These are phyloP conservation scores for Leptodactylus fallax DNA, from an alignment of 2,797 vertebrate genomes.

Conservation along the genomic window DNA sequence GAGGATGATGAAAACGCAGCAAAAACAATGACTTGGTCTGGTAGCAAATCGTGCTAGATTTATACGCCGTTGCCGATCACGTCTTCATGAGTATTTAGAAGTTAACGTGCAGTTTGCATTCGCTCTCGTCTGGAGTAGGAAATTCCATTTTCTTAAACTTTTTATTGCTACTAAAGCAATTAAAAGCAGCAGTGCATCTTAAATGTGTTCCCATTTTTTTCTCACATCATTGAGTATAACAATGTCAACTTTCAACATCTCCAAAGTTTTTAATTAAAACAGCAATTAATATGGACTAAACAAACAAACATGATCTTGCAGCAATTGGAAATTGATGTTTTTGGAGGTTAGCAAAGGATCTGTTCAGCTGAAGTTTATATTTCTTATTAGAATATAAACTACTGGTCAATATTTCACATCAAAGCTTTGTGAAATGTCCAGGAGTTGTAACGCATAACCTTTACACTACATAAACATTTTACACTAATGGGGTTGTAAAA, in stretches of 20 bases:
- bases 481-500: not conserved
- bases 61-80: not conserved
- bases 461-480: not conserved
- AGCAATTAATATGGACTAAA: constrained; percentile 57
- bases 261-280: constrained; percentile 57
- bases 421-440: not conserved
- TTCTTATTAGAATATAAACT: not conserved
- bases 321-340: constrained; percentile 19
- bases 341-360: not conserved
- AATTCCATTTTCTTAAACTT: constrained; percentile 60
- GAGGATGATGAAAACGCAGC: not conserved
- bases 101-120: constrained; percentile 26
- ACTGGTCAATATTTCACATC: not conserved
- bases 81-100: not conserved
- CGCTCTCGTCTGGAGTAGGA: constrained; percentile 21
- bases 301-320: constrained; percentile 34
- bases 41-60: not conserved
- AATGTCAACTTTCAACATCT: constrained; percentile 56
- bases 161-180: constrained; percentile 55
- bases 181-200: constrained; percentile 55
- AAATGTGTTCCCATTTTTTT: constrained; percentile 59
- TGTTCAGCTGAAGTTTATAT: not conserved
- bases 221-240: constrained; percentile 57
- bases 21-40: constrained; percentile 4
- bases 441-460: too few species aligned